Conservation (phyloP, 2,797 vertebrate genomes). For the Octomys mimax region DNA sequence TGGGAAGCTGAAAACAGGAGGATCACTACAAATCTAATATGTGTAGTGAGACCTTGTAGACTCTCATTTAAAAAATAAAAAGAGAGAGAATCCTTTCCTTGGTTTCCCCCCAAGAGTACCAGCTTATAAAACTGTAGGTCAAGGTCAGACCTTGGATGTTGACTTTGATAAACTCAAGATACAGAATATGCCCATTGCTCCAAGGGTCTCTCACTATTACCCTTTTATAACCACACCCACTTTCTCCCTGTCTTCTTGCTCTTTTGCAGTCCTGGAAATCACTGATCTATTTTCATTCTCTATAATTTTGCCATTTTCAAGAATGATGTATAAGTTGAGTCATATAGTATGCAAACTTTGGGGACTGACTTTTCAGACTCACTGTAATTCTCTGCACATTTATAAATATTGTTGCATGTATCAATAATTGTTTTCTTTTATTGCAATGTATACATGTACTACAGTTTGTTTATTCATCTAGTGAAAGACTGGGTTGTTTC, state of each 20-base stretch:
- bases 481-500: neutral
- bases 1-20: too few relatives aligned
- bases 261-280: neutral
- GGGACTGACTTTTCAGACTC: neutral
- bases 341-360: neutral
- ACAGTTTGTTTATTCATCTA: slow-evolving; percentile 7
- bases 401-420: neutral
- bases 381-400: neutral
- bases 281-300: neutral
- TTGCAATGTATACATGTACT: neutral
- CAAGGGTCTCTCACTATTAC: neutral
- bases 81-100: neutral
- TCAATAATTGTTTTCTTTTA: neutral
- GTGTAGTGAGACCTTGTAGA: too few relatives aligned
- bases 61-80: neutral
- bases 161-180: neutral
- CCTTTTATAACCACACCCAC: neutral
- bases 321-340: neutral
- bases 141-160: neutral
- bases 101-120: neutral
- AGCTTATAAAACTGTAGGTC: neutral
- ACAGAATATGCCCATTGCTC: neutral
- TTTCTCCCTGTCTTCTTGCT: neutral
- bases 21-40: too few relatives aligned
- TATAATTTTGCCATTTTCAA: neutral